These are phyloP conservation scores for Phengaris arion DNA, from an alignment of 2,888 invertebrate species.

Conservation along the genomic window DNA sequence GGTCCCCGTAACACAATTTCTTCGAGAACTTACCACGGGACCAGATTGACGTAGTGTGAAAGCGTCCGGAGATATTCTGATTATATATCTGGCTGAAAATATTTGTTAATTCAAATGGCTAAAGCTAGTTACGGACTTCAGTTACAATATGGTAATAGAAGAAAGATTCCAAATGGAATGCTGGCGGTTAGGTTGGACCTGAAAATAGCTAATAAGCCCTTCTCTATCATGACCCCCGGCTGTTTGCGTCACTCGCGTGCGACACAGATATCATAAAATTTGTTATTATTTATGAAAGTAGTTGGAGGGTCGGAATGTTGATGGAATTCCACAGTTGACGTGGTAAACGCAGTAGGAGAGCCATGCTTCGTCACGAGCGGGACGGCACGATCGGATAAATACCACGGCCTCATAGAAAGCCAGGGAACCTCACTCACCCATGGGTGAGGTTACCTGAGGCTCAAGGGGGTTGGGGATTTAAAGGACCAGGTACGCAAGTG, in stretches of 20 bases:
- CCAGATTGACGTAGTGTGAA: too few relatives aligned
- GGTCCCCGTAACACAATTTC: too few relatives aligned
- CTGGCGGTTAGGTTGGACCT: not conserved
- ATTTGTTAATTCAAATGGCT: not conserved
- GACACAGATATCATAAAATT: not conserved
- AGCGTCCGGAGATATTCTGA: too few relatives aligned
- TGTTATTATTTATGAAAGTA: not conserved
- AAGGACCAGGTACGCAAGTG: too few relatives aligned
- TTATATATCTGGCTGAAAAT: not conserved
- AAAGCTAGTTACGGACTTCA: not conserved
- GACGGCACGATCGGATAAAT: too few relatives aligned
- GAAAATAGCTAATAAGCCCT: not conserved
- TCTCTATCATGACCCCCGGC: not conserved
- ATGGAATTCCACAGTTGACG: not conserved
- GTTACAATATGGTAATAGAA: not conserved
- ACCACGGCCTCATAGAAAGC: too few relatives aligned
- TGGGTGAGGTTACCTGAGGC: too few relatives aligned
- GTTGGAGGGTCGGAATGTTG: not conserved
- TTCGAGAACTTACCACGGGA: too few relatives aligned
- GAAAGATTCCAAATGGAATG: not conserved
- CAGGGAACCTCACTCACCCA: too few relatives aligned
- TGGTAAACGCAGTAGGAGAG: too few relatives aligned
- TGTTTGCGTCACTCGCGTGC: not conserved
- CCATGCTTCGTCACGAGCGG: too few relatives aligned
- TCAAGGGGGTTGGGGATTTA: too few relatives aligned